Evolutionary conservation across 2,888 invertebrate genomes (phyloP).

Genomic region (Phrixothrix hirtus): DNA sequence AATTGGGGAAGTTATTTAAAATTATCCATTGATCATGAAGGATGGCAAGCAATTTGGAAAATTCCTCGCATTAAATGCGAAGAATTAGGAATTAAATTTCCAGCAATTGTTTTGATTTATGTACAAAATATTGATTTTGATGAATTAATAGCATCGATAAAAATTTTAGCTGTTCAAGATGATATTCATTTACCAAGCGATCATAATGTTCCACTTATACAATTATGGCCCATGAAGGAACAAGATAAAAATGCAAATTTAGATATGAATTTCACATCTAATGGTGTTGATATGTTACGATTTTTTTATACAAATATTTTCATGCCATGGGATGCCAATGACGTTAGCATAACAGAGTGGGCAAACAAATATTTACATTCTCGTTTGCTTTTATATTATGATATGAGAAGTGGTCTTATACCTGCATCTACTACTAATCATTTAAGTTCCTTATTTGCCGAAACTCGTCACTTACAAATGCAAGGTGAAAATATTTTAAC

Average conservation of each 20-base stretch:
- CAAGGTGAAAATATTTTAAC: constrained; percentile 50
- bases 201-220: constrained; percentile 63
- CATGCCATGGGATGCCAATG: constrained; percentile 77
- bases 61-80: constrained; percentile 67
- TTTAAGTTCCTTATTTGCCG: constrained; percentile 59
- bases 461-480: constrained; percentile 60
- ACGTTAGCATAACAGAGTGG: constrained; percentile 65
- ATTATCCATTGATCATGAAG: constrained; percentile 65
- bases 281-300: constrained; percentile 66
- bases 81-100: constrained; percentile 61
- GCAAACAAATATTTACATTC: constrained; percentile 59
- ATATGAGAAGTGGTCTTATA: constrained; percentile 60
- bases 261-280: constrained; percentile 64
- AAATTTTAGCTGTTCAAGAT: constrained; percentile 67
- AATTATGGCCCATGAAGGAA: constrained; percentile 67
- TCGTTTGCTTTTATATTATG: constrained; percentile 62
- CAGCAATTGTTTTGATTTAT: constrained; percentile 40
- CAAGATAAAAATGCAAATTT: constrained; percentile 62
- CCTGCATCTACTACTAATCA: constrained; percentile 59
- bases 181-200: constrained; percentile 64
- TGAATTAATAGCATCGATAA: constrained; percentile 61
- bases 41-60: constrained; percentile 74
- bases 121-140: constrained; percentile 58
- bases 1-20: constrained; percentile 64
- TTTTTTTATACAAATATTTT: constrained; percentile 69